Base-by-base conservation (phyloP, 2,113 vertebrate genomes). In the Halichoerus grypus region DNA sequence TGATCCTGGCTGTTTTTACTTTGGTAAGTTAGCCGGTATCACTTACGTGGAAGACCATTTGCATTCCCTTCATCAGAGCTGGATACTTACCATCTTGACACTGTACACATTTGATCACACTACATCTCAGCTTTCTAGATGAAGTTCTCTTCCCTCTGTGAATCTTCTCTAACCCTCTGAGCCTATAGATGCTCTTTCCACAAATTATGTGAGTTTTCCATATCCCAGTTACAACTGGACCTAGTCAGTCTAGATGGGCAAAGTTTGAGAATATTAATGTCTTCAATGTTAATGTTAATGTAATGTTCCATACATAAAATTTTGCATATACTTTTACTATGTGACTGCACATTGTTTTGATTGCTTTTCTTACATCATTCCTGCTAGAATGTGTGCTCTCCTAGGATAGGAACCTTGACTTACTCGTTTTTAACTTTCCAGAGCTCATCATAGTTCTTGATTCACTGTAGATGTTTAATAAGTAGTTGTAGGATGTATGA, bases 401-500 rank as follows among this genome's bases (percentile, higher is more conserved):
- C 33, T 71, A 76, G n/a, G 31, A 4, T 16, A 86, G 46, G 24
- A 76, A 39, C 3, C 11, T 92, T 88, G 26, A 53, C 51, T 81
- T 81, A 5, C 1, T 94, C 55, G 28, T 84, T 94, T 93, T 67
- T 79, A 94, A 79, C 57, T 82, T 92, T 88, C 14, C 28, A 89
- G n/a, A 63, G 14, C n/a, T 95, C 80, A 80, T 63, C 33, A 46
- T 69, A 80, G 33, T 86, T 86, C 61, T 92, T 72, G 71, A 59
- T 87, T 94, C n/a, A 69, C 18, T 90, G 26, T 84, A 55, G 21
- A 84, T 84, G 12, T 85, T 96, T 94, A 71, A 63, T 88, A 92
- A 96, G 24, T 92, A 80, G 36, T 76, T 92, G 51, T 80, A 63
- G 31, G 59, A 79, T 93, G 5, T 85, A 53, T 87, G 65, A 86